Percentiles rank a stretch among this genome's conserved stretches.
Conservation (phyloP, 2,888 invertebrate species). For the Drosophila histrio region DNA sequence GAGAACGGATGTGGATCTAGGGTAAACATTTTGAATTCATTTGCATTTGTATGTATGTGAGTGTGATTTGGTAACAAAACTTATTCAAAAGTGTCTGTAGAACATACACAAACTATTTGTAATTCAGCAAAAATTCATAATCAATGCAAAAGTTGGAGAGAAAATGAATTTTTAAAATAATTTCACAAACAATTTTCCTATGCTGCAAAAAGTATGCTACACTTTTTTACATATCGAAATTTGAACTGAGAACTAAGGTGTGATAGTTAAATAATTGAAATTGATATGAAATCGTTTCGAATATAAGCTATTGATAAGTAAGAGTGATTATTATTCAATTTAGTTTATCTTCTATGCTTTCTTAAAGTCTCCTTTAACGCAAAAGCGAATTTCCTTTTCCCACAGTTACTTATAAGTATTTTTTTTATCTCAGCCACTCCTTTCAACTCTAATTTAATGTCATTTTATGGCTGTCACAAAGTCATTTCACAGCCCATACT, state of each 20-base stretch:
- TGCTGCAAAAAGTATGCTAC: neutral
- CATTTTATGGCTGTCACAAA: neutral
- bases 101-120: neutral
- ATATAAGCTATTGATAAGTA: too few species aligned
- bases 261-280: neutral
- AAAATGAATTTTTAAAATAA: neutral
- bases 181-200: neutral
- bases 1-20: slow-evolving; percentile 11
- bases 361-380: neutral
- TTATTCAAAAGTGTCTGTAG: neutral
- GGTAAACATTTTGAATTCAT: slow-evolving; percentile 8
- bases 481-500: neutral
- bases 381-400: neutral
- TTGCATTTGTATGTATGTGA: neutral
- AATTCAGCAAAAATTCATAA: slow-evolving; percentile 1
- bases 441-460: neutral
- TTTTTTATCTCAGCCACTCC: too few species aligned
- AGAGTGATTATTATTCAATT: neutral
- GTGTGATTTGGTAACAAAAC: neutral
- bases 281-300: too few species aligned
- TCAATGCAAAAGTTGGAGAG: neutral
- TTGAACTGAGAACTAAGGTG: neutral
- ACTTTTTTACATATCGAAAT: neutral
- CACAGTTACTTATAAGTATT: neutral
- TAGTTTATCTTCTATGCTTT: neutral